These are phyloP conservation scores for Papilio polyxenes DNA, from an alignment of 1,140 invertebrate genomes.

Conservation along the genomic window DNA sequence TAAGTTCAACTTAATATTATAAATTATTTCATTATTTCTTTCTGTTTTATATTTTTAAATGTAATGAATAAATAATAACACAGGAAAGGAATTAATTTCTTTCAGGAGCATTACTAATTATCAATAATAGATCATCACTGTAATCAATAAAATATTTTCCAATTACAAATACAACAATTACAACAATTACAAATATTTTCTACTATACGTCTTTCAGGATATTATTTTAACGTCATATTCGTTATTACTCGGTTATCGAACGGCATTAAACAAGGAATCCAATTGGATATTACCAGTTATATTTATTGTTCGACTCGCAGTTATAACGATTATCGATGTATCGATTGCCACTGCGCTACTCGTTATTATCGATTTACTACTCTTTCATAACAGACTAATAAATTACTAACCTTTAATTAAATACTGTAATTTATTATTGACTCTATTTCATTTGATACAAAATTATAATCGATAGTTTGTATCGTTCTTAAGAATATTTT, in stretches of 20 bases:
- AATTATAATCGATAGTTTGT: not conserved
- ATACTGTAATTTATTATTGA: slow-evolving; percentile 24
- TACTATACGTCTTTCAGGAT: slow-evolving; percentile 39
- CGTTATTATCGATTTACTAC: slow-evolving; percentile 34
- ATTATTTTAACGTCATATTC: slow-evolving; percentile 46
- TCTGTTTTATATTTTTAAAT: too few relatives aligned
- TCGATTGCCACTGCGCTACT: slow-evolving; percentile 32
- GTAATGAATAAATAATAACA: too few relatives aligned
- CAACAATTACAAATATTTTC: too few relatives aligned
- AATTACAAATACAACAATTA: too few relatives aligned
- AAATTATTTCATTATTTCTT: too few relatives aligned
- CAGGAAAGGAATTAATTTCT: too few relatives aligned
- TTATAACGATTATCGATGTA: slow-evolving; percentile 41
- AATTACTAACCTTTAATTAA: slow-evolving; percentile 19
- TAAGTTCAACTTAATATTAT: too few relatives aligned
- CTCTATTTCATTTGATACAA: slow-evolving; percentile 8
- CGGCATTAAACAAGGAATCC: slow-evolving; percentile 46
- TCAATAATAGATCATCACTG: too few relatives aligned
- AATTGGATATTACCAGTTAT: slow-evolving; percentile 47
- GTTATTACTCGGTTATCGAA: slow-evolving; percentile 44
- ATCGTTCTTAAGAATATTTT: not conserved
- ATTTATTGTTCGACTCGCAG: slow-evolving; percentile 41
- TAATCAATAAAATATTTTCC: too few relatives aligned
- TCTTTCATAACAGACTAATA: slow-evolving; percentile 24
- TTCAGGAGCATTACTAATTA: too few relatives aligned